Evolutionary conservation across 1,140 invertebrate species (phyloP), one percentile per base, ranked within the genome.

Genomic region (Eupeodes corollae): DNA sequence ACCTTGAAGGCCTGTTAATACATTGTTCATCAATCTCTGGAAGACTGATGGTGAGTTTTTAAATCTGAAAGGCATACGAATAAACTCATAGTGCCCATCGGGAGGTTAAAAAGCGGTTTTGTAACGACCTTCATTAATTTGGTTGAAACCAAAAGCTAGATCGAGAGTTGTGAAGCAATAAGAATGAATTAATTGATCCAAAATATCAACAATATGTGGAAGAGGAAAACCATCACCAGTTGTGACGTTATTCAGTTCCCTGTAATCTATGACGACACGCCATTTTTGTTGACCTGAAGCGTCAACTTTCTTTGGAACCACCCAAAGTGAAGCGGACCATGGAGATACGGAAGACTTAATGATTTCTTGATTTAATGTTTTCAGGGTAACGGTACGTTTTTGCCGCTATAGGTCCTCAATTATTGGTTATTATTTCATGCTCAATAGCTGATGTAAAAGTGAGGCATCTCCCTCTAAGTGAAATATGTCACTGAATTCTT

Each of bases 21-120:
- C 53, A n/a, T 38, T 49, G 47, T 75, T 57, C 63, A 74, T 73
- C 18, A 62, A 47, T 32, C 65, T 42, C 56, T 73, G 64, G 53
- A 74, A 73, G 13, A 61, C 68, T 5, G 56, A 51, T 5, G 61
- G 62, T n/a, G 64, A 58, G 47, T 64, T 66, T 54, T 63, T 63
- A n/a, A 71, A 33, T 11, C 63, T 67, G 46, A 70, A 70, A 12
- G 58, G 57, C 59, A 73, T 63, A 32, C 56, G 37, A 9, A 48
- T 48, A 31, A 44, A 52, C 33, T 47, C 38, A 21, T 42, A 52
- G 19, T 49, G 44, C 15, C 44, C 44, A 10, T n/a, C n/a, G 32
- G 41, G 15, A n/a, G 37, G 43, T 3, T 42, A 48, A 37, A 52
- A 52, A 33, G 48, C 48, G 1, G 51, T 49, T 45, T 52, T 49